A percentile compares a stretch with the other conserved stretches of the same genome.
Evolutionary conservation across 2,113 vertebrate genomes (phyloP).

Genomic region (Elachura formosa): DNA sequence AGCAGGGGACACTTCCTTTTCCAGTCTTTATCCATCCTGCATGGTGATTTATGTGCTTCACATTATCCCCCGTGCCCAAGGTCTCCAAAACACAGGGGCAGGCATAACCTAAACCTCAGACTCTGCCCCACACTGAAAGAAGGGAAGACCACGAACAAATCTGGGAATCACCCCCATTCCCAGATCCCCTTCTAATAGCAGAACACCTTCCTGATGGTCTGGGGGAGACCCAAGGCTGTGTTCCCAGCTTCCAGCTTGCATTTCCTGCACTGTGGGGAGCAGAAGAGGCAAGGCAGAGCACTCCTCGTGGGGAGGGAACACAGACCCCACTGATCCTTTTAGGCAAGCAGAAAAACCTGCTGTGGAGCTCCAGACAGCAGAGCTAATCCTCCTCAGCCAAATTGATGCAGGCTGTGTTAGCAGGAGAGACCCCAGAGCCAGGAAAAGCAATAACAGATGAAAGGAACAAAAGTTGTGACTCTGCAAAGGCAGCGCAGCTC

Average conservation of each 20-base stretch:
- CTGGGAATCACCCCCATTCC: no score
- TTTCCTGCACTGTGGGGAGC: background rate
- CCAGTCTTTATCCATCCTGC: background rate
- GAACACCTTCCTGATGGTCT: background rate
- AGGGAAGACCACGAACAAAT: background rate
- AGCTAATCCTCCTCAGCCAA: background rate
- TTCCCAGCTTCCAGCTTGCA: background rate
- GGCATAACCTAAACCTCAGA: background rate
- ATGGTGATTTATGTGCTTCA: background rate
- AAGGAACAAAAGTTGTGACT: background rate
- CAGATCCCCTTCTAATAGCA: background rate
- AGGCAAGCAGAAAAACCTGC: background rate
- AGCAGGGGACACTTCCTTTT: background rate
- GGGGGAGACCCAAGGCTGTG: background rate
- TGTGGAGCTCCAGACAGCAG: background rate
- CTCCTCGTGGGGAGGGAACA: background rate
- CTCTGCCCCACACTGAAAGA: background rate
- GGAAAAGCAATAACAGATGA: background rate
- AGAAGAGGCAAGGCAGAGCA: background rate
- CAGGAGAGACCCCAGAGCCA: background rate
- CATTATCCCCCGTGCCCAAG: background rate
- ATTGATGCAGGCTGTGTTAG: background rate
- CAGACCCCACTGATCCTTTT: background rate
- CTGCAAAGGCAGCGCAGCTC: background rate
- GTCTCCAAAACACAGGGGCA: background rate